Evolutionary conservation across 2,888 invertebrate genomes (phyloP), one percentile per base, ranked within the genome.

Genomic region (Proisotoma minuta): DNA sequence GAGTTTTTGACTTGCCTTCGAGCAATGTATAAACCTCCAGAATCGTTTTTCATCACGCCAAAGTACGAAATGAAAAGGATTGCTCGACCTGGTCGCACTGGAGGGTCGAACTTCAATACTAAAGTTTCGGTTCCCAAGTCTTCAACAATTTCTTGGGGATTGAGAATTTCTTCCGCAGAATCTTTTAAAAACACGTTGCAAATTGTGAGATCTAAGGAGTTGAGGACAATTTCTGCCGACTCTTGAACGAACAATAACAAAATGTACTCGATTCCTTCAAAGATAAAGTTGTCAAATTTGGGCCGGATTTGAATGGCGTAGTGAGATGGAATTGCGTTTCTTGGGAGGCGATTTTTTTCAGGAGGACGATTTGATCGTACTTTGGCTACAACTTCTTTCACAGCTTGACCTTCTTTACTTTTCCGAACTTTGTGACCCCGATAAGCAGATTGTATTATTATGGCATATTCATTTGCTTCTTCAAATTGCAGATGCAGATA

Each of bases 21-120:
- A 80, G 90, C 91, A 56, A 93, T 85, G 79, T 95, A 95, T 71
- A 95, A 87, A 15, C 95, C 95, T 78, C 89, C 91, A 89, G 95
- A 89, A 78, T 91, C 90, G 76, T 94, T 91, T 77, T 91, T 91
- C 58, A 95, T 84, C 76, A 87, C 86, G 8, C 94, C 94, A 12
- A 83, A 84, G 77, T 91, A 95, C 63, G 83, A 81, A 75, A 94
- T 82, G 59, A 78, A 78, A 59, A 94, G 78, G n/a, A 63, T 65
- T 5, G 75, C 77, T 3, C 8, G 80, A 26, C 86, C 85, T 18
- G 78, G 76, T 0, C 82, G 78, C 39, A 92, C 77, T 18, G 80
- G 76, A 59, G 85, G 79, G 5, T 81, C 79, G 75, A 91, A 90
- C 29, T 79, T 75, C 66, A 91, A 79, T 2, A 83, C 84, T 1